Conservation (phyloP, 1,140 invertebrate genomes). For the Parapsyche elsis region DNA sequence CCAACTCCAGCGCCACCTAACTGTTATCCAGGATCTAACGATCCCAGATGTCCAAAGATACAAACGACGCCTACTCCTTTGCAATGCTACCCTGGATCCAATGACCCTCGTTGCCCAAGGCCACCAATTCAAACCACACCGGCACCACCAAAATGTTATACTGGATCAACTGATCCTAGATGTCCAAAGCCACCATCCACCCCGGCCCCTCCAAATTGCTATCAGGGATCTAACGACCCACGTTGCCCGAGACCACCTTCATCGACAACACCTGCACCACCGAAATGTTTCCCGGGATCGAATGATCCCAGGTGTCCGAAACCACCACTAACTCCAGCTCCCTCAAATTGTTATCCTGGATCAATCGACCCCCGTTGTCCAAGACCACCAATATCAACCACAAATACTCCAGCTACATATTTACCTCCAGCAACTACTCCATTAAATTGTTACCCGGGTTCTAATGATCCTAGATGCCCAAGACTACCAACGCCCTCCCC, state of each 20-base stretch:
- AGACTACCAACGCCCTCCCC: conserved; percentile 59
- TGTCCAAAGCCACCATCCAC: conserved; percentile 58
- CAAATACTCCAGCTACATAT: conserved; percentile 53
- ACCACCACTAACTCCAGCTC: conserved; percentile 51
- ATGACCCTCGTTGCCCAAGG: conserved; percentile 60
- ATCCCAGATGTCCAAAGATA: conserved; percentile 60
- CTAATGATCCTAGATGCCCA: conserved; percentile 58
- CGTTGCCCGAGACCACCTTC: conserved; percentile 56
- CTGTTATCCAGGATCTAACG: conserved; percentile 60
- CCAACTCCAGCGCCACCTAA: conserved; percentile 53
- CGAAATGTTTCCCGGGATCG: conserved; percentile 60
- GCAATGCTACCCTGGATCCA: conserved; percentile 60
- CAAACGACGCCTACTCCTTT: conserved; percentile 56
- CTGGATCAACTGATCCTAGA: conserved; percentile 60
- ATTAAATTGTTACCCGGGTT: conserved; percentile 61
- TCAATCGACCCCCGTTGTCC: conserved; percentile 60
- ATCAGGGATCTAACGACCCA: conserved; percentile 57
- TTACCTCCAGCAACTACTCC: conserved; percentile 42
- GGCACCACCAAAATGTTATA: conserved; percentile 57
- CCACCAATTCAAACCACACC: conserved; percentile 57
- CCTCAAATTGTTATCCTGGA: conserved; percentile 59
- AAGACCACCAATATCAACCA: conserved; percentile 54
- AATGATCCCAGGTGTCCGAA: conserved; percentile 60
- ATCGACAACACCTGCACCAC: conserved; percentile 55
- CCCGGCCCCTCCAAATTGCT: conserved; percentile 56